Base-by-base conservation (phyloP, 2,888 invertebrate species). In the Drosophila helvetica region DNA sequence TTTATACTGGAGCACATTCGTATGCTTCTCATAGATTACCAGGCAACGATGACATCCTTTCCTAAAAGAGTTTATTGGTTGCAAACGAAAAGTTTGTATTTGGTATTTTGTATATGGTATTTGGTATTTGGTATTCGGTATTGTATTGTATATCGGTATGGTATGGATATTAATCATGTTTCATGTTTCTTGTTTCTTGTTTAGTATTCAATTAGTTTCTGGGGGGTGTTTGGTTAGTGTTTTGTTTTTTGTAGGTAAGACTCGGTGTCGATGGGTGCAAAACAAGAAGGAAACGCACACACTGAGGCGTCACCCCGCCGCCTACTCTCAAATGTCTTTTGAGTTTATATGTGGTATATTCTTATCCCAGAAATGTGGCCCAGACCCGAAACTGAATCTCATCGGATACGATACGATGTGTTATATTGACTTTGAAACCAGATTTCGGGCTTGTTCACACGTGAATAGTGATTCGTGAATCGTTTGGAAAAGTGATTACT, bases 1-100 rank as follows among this genome's bases (percentile, higher is more conserved):
- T 95, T 98, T 98, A 94, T 98, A 98, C 93, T 98, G 98, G 77
- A 98, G 94, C 85, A 98, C 97, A 93, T 98, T 98, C 91, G 95
- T 94, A 93, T 98, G 98, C 92, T 97, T 97, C 92, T 97, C 97
- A 92, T 98, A 98, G 93, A 98, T 97, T 91, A 98, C 98, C 90
- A 98, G 96, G 93, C 98, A 98, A 85, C 97, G 96, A 93, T 96
- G 97, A 93, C 98, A 98, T 91, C 96, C 95, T 93, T 96, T 96
- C 91, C 98, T 98, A 95, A 82, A 85, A 86, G 68, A 95, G 82
- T 82, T 81, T 86, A 71, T 78, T 88, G 67, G 72, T 87, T 81
- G 78, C 77, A 86, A 86, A 84, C 84, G 73, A 82, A 82, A 86
- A 84, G 64, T 25, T 25, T 8, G 25, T 27, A 27, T 27, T 27